Base-by-base conservation (phyloP, 1,140 invertebrate genomes). In the Drosophila ercepeae region DNA sequence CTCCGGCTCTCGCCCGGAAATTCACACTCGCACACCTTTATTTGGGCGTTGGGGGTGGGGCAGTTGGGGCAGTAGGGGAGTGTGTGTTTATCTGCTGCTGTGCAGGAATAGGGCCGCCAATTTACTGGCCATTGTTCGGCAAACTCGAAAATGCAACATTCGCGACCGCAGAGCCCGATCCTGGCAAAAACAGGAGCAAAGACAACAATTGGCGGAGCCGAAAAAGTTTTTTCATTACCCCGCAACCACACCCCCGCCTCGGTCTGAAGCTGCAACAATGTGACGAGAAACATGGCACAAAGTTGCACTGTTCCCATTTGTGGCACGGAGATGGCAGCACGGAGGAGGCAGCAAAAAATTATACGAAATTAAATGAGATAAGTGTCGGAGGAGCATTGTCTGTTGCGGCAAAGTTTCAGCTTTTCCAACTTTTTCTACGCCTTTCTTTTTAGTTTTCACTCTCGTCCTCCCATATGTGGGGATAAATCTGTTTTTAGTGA, bases 311-410 rank as follows among this genome's bases (percentile, higher is more conserved):
- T 45, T 48, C 45, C 39, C 42, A 49, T 39, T 55, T n/a, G 5
- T 11, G 32, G 7, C 50, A 25, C 55, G 19, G 3, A 42, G 25
- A n/a, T n/a, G n/a, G n/a, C n/a, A n/a, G n/a, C n/a, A n/a, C n/a
- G n/a, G n/a, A n/a, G n/a, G n/a, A n/a, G n/a, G n/a, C n/a, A 64
- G 45, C 18, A 64, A 64, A 65, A 78, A 78, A 68, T 78, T 68
- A 77, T 58, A 65, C 60, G 60, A 71, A 81, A 61, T 67, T 68
- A 73, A 63, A 72, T 59, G 71, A 71, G 77, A 79, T 79, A 79
- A 79, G 77, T 60, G 54, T 68, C 49, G 69, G 65, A 51, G 69
- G 52, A 46, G 65, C 67, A 72, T 71, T 72, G 69, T 72, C 69
- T 72, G 65, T n/a, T 48, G 48, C 44, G 32, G 67, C 42, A 72